Evolutionary conservation across 2,888 invertebrate genomes (phyloP), one percentile per base, ranked within the genome.

Genomic region (Cylloceria caligata): DNA sequence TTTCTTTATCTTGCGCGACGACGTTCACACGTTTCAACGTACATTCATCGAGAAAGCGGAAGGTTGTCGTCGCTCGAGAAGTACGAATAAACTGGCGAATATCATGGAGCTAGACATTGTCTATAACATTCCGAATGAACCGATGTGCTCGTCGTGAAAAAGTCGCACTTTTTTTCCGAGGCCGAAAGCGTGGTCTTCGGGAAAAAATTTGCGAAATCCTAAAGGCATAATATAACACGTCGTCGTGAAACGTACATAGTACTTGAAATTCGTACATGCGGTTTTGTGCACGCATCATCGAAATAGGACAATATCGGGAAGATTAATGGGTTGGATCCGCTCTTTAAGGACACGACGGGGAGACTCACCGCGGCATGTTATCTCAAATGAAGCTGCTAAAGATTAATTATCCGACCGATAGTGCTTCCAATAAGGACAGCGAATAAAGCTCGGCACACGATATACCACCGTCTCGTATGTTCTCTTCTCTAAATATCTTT

Each of bases 401-500:
- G 39, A 81, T 42, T 34, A 52, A 71, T 71, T 30, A 49, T 45
- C 42, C 11, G 34, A 39, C 52, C 82, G 77, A 47, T 19, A 62
- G 39, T 67, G 79, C 67, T 75, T 77, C 67, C 74, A 71, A 79
- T 75, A 82, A 74, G 75, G 75, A 71, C 62, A 75, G 79, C 79
- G 19, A 72, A 82, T 60, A 60, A 69, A 75, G 62, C 19, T 52
- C 75, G 82, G 60, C 42, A 62, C 52, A 71, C 60, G 19, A 62
- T 27, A 55, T 69, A 27, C 65, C 65, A 30, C 16, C 52, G 34
- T 36, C 9, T 24, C 13, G 36, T 55, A 21, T 69, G 52, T 21
- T 52, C 34, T 34, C 16, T 72, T 24, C n/a, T n/a, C 55, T 69
- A 42, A 52, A 39, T 52, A 24, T 65, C 16, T 24, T 27, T 57